These are phyloP conservation scores for Mesochorus sp. DNA, from an alignment of 2,888 invertebrate species.

Conservation along the genomic window DNA sequence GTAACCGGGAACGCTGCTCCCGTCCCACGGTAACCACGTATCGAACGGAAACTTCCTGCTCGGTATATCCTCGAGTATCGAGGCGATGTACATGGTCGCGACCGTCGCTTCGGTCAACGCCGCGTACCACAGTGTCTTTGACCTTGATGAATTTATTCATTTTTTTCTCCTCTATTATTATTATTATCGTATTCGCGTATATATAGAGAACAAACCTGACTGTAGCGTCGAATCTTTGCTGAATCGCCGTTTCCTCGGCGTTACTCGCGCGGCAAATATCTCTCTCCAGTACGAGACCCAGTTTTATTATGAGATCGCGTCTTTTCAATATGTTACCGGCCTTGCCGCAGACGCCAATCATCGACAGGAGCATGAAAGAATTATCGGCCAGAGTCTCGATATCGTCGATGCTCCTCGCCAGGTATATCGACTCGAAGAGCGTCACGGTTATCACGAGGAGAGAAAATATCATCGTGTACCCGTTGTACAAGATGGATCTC, in stretches of 20 bases:
- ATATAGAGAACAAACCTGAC: constrained; percentile 50
- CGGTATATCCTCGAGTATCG: constrained; percentile 27
- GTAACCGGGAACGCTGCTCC: constrained; percentile 17
- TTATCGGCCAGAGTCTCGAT: constrained; percentile 32
- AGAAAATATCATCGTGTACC: neutral
- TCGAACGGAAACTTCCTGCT: constrained; percentile 52
- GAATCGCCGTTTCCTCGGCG: constrained; percentile 35
- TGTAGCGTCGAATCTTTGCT: constrained; percentile 30
- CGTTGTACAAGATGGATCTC: neutral
- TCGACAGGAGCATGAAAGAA: constrained; percentile 41
- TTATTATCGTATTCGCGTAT: too few relatives aligned
- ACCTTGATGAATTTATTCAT: neutral
- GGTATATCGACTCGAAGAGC: neutral
- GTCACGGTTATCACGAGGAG: neutral
- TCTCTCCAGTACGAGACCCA: constrained; percentile 13
- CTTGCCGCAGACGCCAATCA: constrained; percentile 48
- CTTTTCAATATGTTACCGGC: constrained; percentile 40
- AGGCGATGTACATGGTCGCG: constrained; percentile 5
- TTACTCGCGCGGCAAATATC: constrained; percentile 32
- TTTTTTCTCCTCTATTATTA: neutral
- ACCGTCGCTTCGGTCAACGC: constrained; percentile 18
- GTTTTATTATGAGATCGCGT: constrained; percentile 26
- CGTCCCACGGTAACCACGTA: constrained; percentile 44
- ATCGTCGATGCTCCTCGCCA: neutral
- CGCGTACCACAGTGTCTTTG: constrained; percentile 15